Conservation (phyloP, 1,140 invertebrate species). For the Piezodorus guildinii region DNA sequence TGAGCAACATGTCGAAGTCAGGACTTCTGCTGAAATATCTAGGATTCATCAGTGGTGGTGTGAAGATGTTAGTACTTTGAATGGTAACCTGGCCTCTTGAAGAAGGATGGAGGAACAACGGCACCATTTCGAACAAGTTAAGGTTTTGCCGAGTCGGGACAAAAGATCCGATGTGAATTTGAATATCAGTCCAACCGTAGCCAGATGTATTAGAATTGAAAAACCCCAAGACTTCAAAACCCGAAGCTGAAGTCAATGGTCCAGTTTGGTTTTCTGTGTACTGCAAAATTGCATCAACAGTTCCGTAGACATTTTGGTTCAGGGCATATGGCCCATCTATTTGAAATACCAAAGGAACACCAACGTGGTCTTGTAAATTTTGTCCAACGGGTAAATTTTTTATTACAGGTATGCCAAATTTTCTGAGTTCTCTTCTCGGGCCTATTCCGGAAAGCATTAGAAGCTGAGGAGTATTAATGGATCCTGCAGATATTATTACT, state of each 20-base stretch:
- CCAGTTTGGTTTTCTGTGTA: slow-evolving; percentile 10
- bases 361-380: slow-evolving; percentile 66
- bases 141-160: background rate
- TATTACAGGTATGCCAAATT: slow-evolving; percentile 53
- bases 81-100: slow-evolving; percentile 9
- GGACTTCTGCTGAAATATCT: background rate
- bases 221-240: background rate
- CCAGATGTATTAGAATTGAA: background rate
- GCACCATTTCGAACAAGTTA: background rate
- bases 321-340: slow-evolving; percentile 21
- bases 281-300: background rate
- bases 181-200: background rate
- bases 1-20: background rate
- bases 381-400: slow-evolving; percentile 52
- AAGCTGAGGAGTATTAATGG: slow-evolving; percentile 65
- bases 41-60: slow-evolving; percentile 9
- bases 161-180: slow-evolving; percentile 11
- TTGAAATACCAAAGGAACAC: slow-evolving; percentile 16
- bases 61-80: background rate
- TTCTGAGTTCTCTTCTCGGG: slow-evolving; percentile 54
- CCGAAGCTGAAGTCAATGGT: background rate
- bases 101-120: background rate
- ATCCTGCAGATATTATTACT: slow-evolving; percentile 57
- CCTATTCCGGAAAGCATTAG: slow-evolving; percentile 80
- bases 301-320: background rate